Percentiles rank a stretch among this genome's conserved stretches.
These are phyloP conservation scores for Macropus fuliginosus DNA, from an alignment of 2,797 vertebrate genomes.

Conservation along the genomic window DNA sequence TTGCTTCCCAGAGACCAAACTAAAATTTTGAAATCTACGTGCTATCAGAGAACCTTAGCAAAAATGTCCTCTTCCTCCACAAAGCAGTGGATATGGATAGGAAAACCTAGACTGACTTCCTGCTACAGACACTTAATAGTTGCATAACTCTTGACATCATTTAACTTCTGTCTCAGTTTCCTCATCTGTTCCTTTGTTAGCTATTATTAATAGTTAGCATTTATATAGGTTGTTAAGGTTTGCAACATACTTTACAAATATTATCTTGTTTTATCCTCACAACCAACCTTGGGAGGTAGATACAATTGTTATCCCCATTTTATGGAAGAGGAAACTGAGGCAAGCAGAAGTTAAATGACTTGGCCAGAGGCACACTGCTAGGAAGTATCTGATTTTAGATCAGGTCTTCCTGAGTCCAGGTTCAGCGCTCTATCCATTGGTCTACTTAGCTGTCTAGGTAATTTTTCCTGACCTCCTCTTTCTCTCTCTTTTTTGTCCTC, in stretches of 20 bases:
- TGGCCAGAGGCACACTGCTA: background rate
- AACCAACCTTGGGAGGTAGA: background rate
- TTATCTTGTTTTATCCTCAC: background rate
- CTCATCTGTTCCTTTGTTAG: background rate
- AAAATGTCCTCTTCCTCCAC: background rate
- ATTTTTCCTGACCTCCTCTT: background rate
- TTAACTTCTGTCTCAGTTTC: background rate
- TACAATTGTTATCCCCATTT: background rate
- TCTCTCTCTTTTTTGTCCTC: background rate
- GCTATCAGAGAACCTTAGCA: background rate
- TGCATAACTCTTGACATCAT: background rate
- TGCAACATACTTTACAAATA: background rate
- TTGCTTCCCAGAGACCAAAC: background rate
- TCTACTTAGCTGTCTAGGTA: background rate
- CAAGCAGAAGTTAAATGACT: background rate
- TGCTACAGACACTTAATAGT: background rate
- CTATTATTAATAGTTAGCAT: background rate
- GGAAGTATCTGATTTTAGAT: background rate
- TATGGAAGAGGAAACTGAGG: background rate
- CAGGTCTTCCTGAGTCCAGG: background rate
- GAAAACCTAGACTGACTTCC: background rate
- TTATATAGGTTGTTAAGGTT: background rate
- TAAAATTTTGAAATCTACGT: background rate
- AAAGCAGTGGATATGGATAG: background rate
- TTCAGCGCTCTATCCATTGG: background rate